Conservation (phyloP, 2,797 vertebrate species). For the Botia almorhae region DNA sequence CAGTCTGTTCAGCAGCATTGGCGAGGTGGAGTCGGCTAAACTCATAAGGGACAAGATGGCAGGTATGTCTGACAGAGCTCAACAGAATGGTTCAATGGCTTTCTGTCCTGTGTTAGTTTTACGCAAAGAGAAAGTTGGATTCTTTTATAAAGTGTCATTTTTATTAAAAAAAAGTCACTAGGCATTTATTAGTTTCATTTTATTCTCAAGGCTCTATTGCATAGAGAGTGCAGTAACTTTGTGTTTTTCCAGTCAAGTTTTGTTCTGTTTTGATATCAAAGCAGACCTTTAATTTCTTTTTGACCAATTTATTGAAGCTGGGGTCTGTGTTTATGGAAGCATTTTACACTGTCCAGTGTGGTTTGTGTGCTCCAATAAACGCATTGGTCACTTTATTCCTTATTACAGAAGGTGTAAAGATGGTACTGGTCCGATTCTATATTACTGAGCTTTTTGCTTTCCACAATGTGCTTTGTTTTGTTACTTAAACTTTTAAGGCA, state of each 20-base stretch:
- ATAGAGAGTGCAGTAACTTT: neutral
- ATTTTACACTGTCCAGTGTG: slow-evolving; percentile 24
- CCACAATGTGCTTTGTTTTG: neutral
- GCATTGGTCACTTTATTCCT: neutral
- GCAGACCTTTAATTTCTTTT: slow-evolving; percentile 5
- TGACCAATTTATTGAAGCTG: slow-evolving; percentile 12
- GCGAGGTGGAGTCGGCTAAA: slow-evolving; percentile 94
- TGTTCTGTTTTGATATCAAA: neutral
- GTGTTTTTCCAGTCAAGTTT: neutral
- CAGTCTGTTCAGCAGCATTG: slow-evolving; percentile 95
- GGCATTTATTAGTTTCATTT: neutral
- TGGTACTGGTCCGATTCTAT: slow-evolving; percentile 25
- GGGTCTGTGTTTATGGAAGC: slow-evolving; percentile 18
- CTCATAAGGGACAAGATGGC: slow-evolving; percentile 97
- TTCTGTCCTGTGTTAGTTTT: neutral
- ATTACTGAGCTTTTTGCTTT: neutral
- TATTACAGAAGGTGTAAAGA: slow-evolving; percentile 12
- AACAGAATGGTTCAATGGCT: neutral
- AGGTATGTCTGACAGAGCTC: slow-evolving; percentile 78
- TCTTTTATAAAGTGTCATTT: neutral
- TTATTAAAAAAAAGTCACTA: no score
- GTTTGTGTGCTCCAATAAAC: slow-evolving; percentile 8
- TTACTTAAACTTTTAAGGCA: neutral
- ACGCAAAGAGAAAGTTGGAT: no score
- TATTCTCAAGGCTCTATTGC: neutral